These are phyloP conservation scores for Cylloceria caligata DNA, from an alignment of 2,888 invertebrate genomes.

Conservation along the genomic window DNA sequence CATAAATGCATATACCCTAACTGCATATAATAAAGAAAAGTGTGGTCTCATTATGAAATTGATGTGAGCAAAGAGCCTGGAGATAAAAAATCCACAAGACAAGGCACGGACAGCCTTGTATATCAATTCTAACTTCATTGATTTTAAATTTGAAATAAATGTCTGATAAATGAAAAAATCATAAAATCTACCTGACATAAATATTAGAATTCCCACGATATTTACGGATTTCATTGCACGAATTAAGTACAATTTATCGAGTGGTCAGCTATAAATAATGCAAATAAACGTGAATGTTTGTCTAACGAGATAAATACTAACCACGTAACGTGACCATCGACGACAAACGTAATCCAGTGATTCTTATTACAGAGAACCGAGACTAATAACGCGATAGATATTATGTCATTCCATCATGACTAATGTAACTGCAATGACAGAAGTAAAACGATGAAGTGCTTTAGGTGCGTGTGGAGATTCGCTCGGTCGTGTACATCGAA, in stretches of 20 bases:
- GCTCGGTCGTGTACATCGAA: not conserved
- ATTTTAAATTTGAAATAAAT: no score
- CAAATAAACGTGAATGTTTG: not conserved
- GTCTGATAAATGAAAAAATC: no score
- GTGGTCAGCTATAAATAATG: not conserved
- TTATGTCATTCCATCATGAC: constrained; percentile 48
- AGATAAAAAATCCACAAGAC: no score
- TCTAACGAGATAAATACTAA: not conserved
- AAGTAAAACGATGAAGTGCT: not conserved
- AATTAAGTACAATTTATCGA: not conserved
- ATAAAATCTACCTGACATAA: no score
- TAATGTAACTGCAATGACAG: constrained; percentile 49
- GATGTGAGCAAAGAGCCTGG: no score
- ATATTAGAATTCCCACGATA: no score
- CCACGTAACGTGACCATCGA: not conserved
- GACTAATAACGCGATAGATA: constrained; percentile 23
- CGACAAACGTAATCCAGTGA: not conserved
- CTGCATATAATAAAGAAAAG: no score
- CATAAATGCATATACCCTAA: no score
- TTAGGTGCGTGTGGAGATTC: not conserved
- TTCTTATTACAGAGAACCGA: not conserved
- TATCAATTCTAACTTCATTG: no score
- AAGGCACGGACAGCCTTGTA: no score
- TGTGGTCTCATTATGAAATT: no score
- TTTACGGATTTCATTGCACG: not conserved